Conservation (phyloP, 2,113 vertebrate species). For the Triplophysa rosa region DNA sequence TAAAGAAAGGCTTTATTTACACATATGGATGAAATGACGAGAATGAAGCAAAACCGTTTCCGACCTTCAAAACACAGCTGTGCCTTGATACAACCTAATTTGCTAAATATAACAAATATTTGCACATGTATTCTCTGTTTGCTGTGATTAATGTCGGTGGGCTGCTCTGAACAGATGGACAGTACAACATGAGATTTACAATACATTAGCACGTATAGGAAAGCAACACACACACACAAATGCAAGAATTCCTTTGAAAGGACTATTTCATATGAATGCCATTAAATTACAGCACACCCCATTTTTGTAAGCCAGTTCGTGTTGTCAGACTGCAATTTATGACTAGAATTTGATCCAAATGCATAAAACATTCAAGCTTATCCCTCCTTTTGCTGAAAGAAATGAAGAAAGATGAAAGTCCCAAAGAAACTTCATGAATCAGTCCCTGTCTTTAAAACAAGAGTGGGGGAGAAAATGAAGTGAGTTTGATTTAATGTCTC, state of each 20-base stretch:
- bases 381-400: conserved; percentile 46
- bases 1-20: conserved; percentile 28
- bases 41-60: background rate
- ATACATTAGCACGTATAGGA: background rate
- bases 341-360: conserved; percentile 54
- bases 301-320: conserved; percentile 14
- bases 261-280: conserved; percentile 34
- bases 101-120: background rate
- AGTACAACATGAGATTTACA: conserved; percentile 8
- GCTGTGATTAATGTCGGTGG: background rate
- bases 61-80: background rate
- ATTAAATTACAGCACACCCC: conserved; percentile 7
- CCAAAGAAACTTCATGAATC: conserved; percentile 59
- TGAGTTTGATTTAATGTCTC: conserved; percentile 60
- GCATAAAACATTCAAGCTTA: conserved; percentile 49
- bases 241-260: conserved; percentile 22
- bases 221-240: background rate
- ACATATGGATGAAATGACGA: background rate
- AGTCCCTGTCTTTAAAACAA: conserved; percentile 57
- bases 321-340: conserved; percentile 55
- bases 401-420: conserved; percentile 55
- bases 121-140: conserved; percentile 4
- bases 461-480: conserved; percentile 43
- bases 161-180: conserved; percentile 13
- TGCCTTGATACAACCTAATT: conserved; percentile 11